These are phyloP conservation scores for Nesospiza acunhae DNA, from an alignment of 2,113 vertebrate genomes.

Conservation along the genomic window DNA sequence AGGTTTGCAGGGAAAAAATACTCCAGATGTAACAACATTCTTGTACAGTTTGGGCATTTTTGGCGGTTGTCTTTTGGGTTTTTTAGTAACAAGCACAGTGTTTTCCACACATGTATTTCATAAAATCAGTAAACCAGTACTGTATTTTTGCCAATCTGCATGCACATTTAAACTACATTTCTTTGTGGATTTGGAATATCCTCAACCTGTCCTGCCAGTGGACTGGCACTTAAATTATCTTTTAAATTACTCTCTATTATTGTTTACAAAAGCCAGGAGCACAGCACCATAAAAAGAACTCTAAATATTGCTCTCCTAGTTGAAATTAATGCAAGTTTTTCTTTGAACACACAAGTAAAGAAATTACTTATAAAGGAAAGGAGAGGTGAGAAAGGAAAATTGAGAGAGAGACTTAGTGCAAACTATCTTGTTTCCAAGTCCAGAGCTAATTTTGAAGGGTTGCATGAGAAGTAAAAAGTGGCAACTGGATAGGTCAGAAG, in stretches of 20 bases:
- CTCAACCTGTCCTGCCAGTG: not conserved
- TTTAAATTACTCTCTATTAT: not conserved
- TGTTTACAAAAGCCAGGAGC: not conserved
- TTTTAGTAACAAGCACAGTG: not conserved
- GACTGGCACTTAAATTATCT: not conserved
- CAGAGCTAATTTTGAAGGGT: not conserved
- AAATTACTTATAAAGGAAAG: not conserved
- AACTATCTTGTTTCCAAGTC: not conserved
- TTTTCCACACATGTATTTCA: not conserved
- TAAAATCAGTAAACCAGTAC: not conserved
- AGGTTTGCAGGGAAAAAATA: not conserved
- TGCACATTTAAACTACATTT: not conserved
- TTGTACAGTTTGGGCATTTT: not conserved
- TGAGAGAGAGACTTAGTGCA: not conserved
- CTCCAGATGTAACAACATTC: not conserved
- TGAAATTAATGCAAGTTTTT: not conserved
- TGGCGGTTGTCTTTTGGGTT: no score
- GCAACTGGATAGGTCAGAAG: not conserved
- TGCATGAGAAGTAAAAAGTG: not conserved
- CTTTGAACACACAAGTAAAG: not conserved
- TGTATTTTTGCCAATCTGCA: not conserved
- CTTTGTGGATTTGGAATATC: not conserved
- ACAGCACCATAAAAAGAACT: not conserved
- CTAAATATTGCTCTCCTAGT: not conserved
- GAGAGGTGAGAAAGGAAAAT: not conserved